phyloP scores from a whole-genome alignment of 2,888 invertebrate species.

The Ditylenchus weischeri region DNA sequence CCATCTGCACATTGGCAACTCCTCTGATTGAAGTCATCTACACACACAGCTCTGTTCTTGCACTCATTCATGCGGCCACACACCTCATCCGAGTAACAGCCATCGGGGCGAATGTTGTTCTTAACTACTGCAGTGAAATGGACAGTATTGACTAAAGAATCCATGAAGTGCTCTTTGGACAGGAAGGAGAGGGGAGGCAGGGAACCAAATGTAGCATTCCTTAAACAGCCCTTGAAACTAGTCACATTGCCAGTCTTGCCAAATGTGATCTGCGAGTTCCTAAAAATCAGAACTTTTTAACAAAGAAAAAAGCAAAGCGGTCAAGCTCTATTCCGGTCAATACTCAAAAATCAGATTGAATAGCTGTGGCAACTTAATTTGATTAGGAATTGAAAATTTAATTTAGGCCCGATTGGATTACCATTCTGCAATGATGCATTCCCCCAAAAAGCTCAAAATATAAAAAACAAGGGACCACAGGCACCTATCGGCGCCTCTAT shows the following conservation, averaged over 20 bases:
- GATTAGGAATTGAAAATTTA: too few species aligned
- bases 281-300: too few species aligned
- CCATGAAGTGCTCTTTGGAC: not conserved
- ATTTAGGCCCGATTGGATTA: too few species aligned
- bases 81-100: conserved; percentile 28
- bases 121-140: not conserved
- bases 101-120: conserved; percentile 24
- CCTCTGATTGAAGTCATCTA: conserved; percentile 35
- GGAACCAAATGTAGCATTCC: conserved; percentile 21
- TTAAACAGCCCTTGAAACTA: conserved; percentile 38
- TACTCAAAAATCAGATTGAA: too few species aligned
- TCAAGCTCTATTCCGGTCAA: too few species aligned
- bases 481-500: too few species aligned
- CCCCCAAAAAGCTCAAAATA: too few species aligned
- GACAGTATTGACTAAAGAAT: conserved; percentile 6
- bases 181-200: conserved; percentile 39
- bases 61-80: conserved; percentile 36
- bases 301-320: too few species aligned
- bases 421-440: too few species aligned
- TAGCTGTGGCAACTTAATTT: too few species aligned
- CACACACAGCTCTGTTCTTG: conserved; percentile 34
- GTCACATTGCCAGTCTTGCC: conserved; percentile 19
- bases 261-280: conserved; percentile 21
- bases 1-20: conserved; percentile 36
- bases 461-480: too few species aligned